A percentile compares a stretch with the other conserved stretches of the same genome.
Evolutionary conservation across 1,140 invertebrate genomes (phyloP).

Genomic region (Triops longicaudatus): DNA sequence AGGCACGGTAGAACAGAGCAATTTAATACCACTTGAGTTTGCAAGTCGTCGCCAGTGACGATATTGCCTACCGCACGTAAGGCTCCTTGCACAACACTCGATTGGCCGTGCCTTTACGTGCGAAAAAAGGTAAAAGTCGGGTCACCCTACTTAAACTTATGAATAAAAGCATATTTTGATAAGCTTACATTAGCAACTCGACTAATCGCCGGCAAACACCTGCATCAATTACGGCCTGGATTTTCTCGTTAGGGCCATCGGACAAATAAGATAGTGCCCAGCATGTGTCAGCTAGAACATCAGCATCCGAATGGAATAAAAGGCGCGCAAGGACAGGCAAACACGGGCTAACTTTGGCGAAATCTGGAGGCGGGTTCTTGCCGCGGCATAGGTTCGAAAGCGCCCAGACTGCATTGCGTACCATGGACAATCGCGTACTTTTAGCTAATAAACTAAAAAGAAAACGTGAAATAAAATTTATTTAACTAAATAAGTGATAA

Average conservation of each 20-base stretch:
- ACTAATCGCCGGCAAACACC: constrained; percentile 89
- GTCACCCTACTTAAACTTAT: not conserved
- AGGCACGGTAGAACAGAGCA: constrained; percentile 81
- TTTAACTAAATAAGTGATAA: too few relatives aligned
- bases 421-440: constrained; percentile 77
- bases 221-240: constrained; percentile 93
- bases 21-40: constrained; percentile 91
- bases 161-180: constrained; percentile 7
- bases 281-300: constrained; percentile 89
- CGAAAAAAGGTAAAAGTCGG: constrained; percentile 22
- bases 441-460: constrained; percentile 67
- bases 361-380: constrained; percentile 92
- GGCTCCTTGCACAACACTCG: constrained; percentile 90
- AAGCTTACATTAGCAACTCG: constrained; percentile 75
- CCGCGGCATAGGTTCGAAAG: constrained; percentile 92
- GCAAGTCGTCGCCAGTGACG: constrained; percentile 93
- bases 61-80: constrained; percentile 94
- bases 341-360: constrained; percentile 65
- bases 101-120: constrained; percentile 65
- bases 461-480: constrained; percentile 26
- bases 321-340: constrained; percentile 79
- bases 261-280: constrained; percentile 92
- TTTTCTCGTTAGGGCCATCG: constrained; percentile 96
- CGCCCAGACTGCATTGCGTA: constrained; percentile 95
- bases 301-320: constrained; percentile 78